These are phyloP conservation scores for Archegozetes longisetosus DNA, from an alignment of 1,140 invertebrate species.

Conservation along the genomic window DNA sequence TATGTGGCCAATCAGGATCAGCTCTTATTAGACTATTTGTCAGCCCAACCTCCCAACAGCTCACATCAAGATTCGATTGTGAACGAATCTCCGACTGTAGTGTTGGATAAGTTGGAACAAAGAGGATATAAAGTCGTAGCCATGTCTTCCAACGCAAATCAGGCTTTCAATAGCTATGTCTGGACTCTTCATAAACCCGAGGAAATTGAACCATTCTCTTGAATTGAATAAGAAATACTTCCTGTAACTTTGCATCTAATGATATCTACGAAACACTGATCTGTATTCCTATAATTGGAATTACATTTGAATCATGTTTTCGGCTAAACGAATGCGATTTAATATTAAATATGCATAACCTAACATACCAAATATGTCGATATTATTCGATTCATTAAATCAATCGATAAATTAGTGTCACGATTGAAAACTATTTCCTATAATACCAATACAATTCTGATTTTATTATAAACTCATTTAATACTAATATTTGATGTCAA, in stretches of 20 bases:
- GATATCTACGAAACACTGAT: no score
- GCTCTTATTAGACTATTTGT: not conserved
- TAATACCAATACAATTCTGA: no score
- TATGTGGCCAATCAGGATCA: not conserved
- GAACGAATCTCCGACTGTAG: not conserved
- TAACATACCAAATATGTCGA: no score
- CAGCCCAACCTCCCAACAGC: not conserved
- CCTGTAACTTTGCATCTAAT: not conserved
- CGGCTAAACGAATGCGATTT: no score
- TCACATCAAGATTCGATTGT: not conserved
- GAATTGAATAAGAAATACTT: not conserved
- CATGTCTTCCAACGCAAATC: not conserved
- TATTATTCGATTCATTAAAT: no score
- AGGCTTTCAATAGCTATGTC: not conserved
- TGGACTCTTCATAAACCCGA: not conserved
- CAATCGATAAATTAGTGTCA: no score
- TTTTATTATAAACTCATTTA: no score
- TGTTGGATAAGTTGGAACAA: not conserved
- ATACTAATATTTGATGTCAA: no score
- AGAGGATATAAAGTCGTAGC: not conserved
- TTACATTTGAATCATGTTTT: no score
- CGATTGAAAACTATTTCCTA: no score
- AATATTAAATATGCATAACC: no score
- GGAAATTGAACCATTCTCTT: not conserved
- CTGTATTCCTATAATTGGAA: no score